phyloP scores from a whole-genome alignment of 2,888 invertebrate species.

The Tipula lateralis region DNA sequence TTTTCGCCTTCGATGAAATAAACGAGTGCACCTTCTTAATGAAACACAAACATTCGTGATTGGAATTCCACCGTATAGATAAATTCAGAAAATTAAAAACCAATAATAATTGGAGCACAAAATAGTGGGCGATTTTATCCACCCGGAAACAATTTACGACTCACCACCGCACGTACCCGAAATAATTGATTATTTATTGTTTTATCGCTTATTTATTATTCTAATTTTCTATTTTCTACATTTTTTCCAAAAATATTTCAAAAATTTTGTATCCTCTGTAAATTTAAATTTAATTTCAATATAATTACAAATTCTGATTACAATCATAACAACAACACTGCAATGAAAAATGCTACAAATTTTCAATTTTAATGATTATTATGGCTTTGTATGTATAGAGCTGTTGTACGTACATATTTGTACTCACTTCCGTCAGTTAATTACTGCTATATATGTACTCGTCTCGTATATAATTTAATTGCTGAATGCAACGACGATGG shows the following conservation, averaged over 20 bases:
- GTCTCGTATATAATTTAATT: neutral
- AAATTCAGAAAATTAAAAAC: too few relatives aligned
- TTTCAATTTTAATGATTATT: neutral
- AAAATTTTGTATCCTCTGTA: neutral
- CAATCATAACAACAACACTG: neutral
- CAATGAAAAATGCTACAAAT: neutral
- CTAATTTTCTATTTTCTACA: neutral
- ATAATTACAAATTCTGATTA: neutral
- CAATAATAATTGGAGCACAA: neutral
- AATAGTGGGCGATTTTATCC: neutral
- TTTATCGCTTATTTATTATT: neutral
- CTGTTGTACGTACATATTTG: neutral
- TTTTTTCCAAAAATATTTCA: neutral
- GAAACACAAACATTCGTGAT: too few relatives aligned
- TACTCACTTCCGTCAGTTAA: neutral
- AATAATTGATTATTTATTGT: neutral
- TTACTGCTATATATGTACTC: too few relatives aligned
- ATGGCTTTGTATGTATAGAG: neutral
- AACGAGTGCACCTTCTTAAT: too few relatives aligned
- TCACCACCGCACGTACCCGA: neutral
- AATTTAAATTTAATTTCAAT: slow-evolving; percentile 9
- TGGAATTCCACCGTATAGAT: too few relatives aligned
- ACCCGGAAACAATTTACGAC: neutral
- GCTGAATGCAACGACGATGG: neutral
- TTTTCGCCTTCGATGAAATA: too few relatives aligned